Evolutionary conservation across 2,113 vertebrate species (phyloP), one percentile per base, ranked within the genome.

Genomic region (Melanocharis versteri): DNA sequence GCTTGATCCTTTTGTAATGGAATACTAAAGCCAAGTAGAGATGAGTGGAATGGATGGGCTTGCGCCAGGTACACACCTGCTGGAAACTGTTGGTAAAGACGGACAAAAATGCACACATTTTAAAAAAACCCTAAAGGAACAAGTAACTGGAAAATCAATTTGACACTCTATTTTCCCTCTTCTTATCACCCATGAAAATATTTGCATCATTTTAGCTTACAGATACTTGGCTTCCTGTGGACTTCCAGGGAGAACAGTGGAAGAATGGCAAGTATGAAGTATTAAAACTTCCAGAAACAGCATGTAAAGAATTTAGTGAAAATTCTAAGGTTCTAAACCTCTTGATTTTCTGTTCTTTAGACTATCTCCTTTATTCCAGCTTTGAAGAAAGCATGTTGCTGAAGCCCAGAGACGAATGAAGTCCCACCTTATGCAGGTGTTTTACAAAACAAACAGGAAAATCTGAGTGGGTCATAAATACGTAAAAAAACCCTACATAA

Each of bases 401-500:
- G 72, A 89, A 89, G 26, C 8, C 60, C 26, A 39, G 18, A 85
- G 30, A 44, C 26, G 44, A 39, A n/a, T 26, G 8, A 80, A 45
- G 24, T n/a, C 28, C 30, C 39, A 66, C 3, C 10, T 57, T 48
- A 20, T 6, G 8, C 13, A 26, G 4, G 4, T 44, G 15, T 48
- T 77, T 53, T 61, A 65, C 23, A 45, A 82, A 85, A 69, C 3
- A 1, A 45, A 26, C 7, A 44, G 11, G 35, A 9, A 86, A 72
- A 69, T 28, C 13, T 15, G 24, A 90, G 26, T 10, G 15, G 31
- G 87, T 42, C 28, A 61, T 28, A 89, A 83, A 77, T 31, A 61
- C 7, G 5, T 4, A 21, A 42, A 69, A 62, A 88, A 28, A 0
- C 0, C 6, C 45, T 12, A 8, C 18, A 20, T 15, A 7, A 68